Conservation (phyloP, 2,888 invertebrate species). For the Epinotia nisella region DNA sequence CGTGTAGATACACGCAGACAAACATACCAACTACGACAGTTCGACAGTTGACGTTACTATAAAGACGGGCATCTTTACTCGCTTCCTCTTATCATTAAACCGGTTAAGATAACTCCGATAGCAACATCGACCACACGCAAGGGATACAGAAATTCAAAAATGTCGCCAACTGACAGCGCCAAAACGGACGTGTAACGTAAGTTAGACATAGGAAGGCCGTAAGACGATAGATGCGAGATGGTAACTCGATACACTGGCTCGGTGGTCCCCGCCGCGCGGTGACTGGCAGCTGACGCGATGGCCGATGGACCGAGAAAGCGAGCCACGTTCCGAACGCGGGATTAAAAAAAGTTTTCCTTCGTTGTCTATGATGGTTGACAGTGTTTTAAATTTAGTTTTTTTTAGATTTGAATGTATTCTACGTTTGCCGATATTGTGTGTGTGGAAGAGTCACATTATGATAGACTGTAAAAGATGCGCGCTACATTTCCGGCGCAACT, state of each 20-base stretch:
- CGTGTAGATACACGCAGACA: neutral
- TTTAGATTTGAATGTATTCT: constrained; percentile 20
- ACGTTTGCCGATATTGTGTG: constrained; percentile 5
- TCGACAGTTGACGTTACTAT: neutral
- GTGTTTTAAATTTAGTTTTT: constrained; percentile 46
- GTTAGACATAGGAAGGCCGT: constrained; percentile 81
- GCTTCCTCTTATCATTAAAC: constrained; percentile 27
- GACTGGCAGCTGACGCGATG: constrained; percentile 83
- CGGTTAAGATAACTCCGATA: constrained; percentile 29
- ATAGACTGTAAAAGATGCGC: neutral
- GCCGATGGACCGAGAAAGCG: constrained; percentile 84
- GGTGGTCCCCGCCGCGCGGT: constrained; percentile 76
- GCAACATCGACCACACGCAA: constrained; percentile 56
- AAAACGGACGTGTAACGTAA: constrained; percentile 77
- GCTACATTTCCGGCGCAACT: too few relatives aligned
- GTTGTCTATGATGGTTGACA: constrained; percentile 61
- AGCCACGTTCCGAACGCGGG: constrained; percentile 70
- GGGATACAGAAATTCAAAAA: constrained; percentile 61
- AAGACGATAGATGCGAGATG: constrained; percentile 74
- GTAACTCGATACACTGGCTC: constrained; percentile 76
- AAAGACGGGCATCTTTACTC: constrained; percentile 8
- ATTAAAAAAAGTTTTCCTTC: constrained; percentile 51
- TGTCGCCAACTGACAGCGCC: constrained; percentile 76
- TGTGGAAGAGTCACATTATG: neutral
- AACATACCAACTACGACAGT: constrained; percentile 2